Evolutionary conservation across 2,888 invertebrate genomes (phyloP), one percentile per base, ranked within the genome.

Genomic region (Synanthedon vespiformis): DNA sequence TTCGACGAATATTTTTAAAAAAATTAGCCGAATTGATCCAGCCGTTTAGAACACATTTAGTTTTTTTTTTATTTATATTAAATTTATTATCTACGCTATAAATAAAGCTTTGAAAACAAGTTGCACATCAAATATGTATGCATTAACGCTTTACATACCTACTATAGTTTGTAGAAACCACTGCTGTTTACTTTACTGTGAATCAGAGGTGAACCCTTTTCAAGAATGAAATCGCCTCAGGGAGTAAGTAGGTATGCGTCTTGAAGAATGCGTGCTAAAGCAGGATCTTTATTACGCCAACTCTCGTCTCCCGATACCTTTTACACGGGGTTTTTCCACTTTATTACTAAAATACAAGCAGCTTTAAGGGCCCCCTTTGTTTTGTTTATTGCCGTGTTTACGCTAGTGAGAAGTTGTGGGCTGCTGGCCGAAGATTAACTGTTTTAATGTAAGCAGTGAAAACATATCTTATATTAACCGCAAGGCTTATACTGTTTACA

Each of bases 221-320:
- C 62, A 59, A 47, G 56, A 60, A 63, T 63, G 62, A 61, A 63
- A 63, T 63, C 55, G 62, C 61, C 59, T 58, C 34, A 49, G 56
- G 61, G 60, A 58, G 61, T 44, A 44, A 14, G 44, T 44, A 44
- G 44, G 44, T 51, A 53, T 58, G 53, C 56, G 55, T 56, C 57
- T 49, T 53, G 40, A 54, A 61, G 65, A 62, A 61, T 61, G 59
- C 59, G 59, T 57, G 54, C 61, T 61, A 56, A 60, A 60, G 61
- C 62, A 63, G 63, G 61, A 63, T 64, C 61, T 70, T 68, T 67
- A 68, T 66, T 58, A 63, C 61, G 52, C 44, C 40, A 44, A 48
- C 54, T 34, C 52, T 55, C 57, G 55, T 51, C 54, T 56, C 58
- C 56, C 56, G 57, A 57, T 57, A 57, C 54, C 55, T 60, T 61